These are phyloP conservation scores for Fopius arisanus DNA, from an alignment of 1,140 invertebrate species.

Conservation along the genomic window DNA sequence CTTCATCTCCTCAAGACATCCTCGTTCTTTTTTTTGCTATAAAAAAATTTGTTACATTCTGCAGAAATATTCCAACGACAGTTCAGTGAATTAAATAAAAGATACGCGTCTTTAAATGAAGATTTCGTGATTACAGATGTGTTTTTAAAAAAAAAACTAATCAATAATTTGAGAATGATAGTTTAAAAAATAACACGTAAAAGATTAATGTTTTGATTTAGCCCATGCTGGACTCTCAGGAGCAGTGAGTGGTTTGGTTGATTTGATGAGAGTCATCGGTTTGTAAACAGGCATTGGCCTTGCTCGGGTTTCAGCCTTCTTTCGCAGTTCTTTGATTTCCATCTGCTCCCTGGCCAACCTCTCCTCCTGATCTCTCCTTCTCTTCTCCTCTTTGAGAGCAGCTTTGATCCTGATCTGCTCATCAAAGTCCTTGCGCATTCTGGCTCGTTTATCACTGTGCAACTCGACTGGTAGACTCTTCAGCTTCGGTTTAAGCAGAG, in stretches of 20 bases:
- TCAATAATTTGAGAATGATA: no score
- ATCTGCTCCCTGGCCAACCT: slow-evolving; percentile 43
- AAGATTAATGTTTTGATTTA: slow-evolving; percentile 32
- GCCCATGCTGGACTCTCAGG: slow-evolving; percentile 52
- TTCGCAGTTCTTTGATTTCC: slow-evolving; percentile 45
- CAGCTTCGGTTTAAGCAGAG: slow-evolving; percentile 16
- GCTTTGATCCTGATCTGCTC: slow-evolving; percentile 53
- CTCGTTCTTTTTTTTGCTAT: neutral
- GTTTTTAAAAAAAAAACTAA: neutral
- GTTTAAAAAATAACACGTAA: slow-evolving; percentile 16
- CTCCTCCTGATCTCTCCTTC: slow-evolving; percentile 40
- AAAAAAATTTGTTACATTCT: neutral
- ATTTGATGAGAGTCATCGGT: slow-evolving; percentile 41
- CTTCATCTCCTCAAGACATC: slow-evolving; percentile 21
- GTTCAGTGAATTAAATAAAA: neutral
- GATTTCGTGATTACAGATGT: neutral
- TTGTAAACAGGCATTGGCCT: slow-evolving; percentile 56
- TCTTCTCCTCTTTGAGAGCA: slow-evolving; percentile 40
- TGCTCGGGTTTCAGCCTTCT: slow-evolving; percentile 49
- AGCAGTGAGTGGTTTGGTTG: slow-evolving; percentile 49
- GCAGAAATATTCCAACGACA: no score
- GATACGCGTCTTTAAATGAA: neutral
- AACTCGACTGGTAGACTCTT: slow-evolving; percentile 40
- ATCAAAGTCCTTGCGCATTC: slow-evolving; percentile 52
- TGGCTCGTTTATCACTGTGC: slow-evolving; percentile 56